These are phyloP conservation scores for Aporophyla nigra DNA, from an alignment of 2,888 invertebrate genomes.

Conservation along the genomic window DNA sequence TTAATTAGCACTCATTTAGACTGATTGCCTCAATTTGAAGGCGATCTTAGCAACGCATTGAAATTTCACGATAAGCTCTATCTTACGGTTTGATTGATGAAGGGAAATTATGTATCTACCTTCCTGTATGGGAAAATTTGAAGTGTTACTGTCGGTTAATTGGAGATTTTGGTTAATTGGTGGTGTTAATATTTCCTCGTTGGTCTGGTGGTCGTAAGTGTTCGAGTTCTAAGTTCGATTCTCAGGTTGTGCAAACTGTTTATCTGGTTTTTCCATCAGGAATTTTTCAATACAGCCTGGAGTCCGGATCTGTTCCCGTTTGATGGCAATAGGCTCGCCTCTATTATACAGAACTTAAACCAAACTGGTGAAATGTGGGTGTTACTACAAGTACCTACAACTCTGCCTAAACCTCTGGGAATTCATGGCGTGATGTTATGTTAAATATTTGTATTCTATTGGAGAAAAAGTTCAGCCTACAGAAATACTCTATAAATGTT, in stretches of 20 bases:
- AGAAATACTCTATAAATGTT: not conserved
- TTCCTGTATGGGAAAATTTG: not conserved
- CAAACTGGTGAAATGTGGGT: not conserved
- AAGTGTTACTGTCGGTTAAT: conserved; percentile 2
- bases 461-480: no score
- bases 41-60: conserved; percentile 63
- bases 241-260: not conserved
- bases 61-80: conserved; percentile 45
- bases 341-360: not conserved
- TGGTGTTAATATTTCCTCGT: not conserved
- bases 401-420: not conserved
- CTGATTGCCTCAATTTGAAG: conserved; percentile 68
- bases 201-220: not conserved
- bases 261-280: not conserved
- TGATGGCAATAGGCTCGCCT: not conserved
- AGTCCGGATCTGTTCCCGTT: not conserved
- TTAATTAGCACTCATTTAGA: conserved; percentile 69
- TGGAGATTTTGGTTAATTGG: conserved; percentile 12
- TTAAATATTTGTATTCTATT: no score
- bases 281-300: not conserved
- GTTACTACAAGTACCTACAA: not conserved
- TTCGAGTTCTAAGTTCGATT: not conserved
- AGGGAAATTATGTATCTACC: not conserved
- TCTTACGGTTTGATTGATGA: conserved; percentile 56
- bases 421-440: not conserved